Base-by-base conservation (phyloP, 2,888 invertebrate genomes). In the Cheilosia grossa region DNA sequence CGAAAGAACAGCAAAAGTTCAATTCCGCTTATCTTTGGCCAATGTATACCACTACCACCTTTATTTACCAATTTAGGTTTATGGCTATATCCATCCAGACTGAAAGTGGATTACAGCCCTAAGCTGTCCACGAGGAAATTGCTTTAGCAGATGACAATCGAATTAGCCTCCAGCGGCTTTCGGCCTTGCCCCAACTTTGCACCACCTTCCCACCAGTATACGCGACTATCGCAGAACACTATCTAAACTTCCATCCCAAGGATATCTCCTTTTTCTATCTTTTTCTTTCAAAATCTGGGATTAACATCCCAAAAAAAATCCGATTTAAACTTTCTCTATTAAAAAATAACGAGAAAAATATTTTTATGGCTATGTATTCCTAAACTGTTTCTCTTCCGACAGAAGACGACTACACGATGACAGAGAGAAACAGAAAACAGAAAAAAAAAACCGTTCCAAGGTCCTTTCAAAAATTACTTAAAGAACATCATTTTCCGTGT, bases 341-440 rank as follows among this genome's bases (percentile, higher is more conserved):
- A 83, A 80, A 83, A 83, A 79, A 79, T 83, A 83, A 83, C 83
- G 83, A 83, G 83, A 83, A 83, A 70, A 83, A 83, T 83, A 80
- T 79, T 80, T 83, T 83, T 83, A 83, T 74, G 63, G 69, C 77
- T 66, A 44, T 49, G 64, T 77, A 70, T 82, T 44, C 75, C 40
- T 67, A 81, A 74, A 69, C 67, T 59, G 63, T 61, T 69, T 53
- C 30, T 66, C 5, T n/a, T 33, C 44, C 37, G 7, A 33, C 33
- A 53, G 54, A 47, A 40, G n/a, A 37, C 37, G n/a, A 37, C 37
- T 37, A 44, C 9, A 27, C 37, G 37, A 33, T 21, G 63, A 47
- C 51, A 17, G 21, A 54, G 17, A 4, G 15, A 6, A 33, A 19
- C 3, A n/a, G 42, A 59, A 27, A 69, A 30, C 40, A 33, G 37